phyloP scores from a whole-genome alignment of 2,113 vertebrate species.

The Channa maculata region DNA sequence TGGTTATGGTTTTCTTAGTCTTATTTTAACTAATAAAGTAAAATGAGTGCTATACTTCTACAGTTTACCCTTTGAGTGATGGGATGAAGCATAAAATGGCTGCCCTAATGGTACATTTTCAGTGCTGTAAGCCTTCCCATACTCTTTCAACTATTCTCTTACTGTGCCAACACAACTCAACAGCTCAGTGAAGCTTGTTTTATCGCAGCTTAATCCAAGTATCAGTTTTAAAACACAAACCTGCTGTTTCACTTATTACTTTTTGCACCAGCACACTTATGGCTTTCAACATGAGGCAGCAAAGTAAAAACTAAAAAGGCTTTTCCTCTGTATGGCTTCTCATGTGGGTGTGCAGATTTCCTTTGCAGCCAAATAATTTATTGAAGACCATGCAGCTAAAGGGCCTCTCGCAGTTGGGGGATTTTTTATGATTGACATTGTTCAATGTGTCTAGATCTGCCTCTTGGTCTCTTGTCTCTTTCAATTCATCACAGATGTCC shows the following conservation, averaged over 20 bases:
- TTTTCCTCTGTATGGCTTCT: slow-evolving; percentile 26
- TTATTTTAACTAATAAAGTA: background rate
- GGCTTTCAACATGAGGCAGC: slow-evolving; percentile 10
- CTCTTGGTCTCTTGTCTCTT: background rate
- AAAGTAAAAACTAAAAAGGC: slow-evolving; percentile 9
- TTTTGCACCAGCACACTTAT: slow-evolving; percentile 11
- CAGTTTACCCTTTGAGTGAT: background rate
- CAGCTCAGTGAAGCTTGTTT: too few relatives aligned
- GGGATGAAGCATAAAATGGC: background rate
- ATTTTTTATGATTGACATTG: background rate
- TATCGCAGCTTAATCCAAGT: too few relatives aligned
- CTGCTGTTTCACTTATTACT: background rate
- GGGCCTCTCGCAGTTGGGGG: background rate
- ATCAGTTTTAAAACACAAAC: too few relatives aligned
- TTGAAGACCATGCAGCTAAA: background rate
- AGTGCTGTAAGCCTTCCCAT: background rate
- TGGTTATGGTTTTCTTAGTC: too few relatives aligned
- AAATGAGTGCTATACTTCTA: background rate
- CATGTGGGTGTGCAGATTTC: slow-evolving; percentile 9
- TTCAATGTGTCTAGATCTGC: background rate
- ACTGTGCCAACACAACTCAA: background rate
- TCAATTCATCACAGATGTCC: slow-evolving; percentile 9
- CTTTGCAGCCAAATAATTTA: background rate
- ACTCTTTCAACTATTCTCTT: too few relatives aligned
- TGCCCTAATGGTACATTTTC: background rate